A percentile compares a stretch with the other conserved stretches of the same genome.
phyloP scores from a whole-genome alignment of 2,113 vertebrate species.

The Accipiter virgatus region DNA sequence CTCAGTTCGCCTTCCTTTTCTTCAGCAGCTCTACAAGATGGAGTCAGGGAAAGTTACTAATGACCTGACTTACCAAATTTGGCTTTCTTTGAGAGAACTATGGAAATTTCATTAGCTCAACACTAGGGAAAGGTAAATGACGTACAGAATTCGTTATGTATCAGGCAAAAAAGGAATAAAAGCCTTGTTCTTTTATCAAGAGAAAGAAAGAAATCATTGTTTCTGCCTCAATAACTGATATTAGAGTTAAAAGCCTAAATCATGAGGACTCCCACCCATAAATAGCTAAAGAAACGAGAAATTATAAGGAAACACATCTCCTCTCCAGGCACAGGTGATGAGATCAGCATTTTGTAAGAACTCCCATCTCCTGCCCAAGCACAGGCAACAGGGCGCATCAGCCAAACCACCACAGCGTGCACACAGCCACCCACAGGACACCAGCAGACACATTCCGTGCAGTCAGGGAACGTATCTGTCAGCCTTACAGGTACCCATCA shows the following conservation, averaged over 20 bases:
- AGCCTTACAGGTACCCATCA: neutral
- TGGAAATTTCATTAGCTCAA: neutral
- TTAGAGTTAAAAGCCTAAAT: neutral
- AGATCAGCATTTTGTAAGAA: neutral
- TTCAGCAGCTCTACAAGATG: neutral
- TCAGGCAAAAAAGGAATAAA: neutral
- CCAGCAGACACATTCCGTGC: too few species aligned
- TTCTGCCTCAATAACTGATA: neutral
- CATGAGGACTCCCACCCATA: neutral
- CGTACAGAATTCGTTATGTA: neutral
- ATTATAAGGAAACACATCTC: neutral
- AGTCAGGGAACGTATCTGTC: neutral
- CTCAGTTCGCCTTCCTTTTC: neutral
- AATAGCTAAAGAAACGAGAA: neutral
- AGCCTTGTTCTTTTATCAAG: neutral
- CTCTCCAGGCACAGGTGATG: neutral
- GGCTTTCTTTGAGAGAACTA: neutral
- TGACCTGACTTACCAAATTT: neutral
- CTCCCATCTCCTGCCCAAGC: neutral
- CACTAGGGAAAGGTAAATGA: neutral
- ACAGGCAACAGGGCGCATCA: too few species aligned
- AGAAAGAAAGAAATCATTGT: neutral
- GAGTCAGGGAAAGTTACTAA: neutral
- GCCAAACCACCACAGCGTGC: neutral
- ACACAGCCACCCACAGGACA: fast-evolving